Percentiles rank a stretch among this genome's conserved stretches.
Evolutionary conservation across 2,113 vertebrate species (phyloP).

Genomic region (Odocoileus virginianus): DNA sequence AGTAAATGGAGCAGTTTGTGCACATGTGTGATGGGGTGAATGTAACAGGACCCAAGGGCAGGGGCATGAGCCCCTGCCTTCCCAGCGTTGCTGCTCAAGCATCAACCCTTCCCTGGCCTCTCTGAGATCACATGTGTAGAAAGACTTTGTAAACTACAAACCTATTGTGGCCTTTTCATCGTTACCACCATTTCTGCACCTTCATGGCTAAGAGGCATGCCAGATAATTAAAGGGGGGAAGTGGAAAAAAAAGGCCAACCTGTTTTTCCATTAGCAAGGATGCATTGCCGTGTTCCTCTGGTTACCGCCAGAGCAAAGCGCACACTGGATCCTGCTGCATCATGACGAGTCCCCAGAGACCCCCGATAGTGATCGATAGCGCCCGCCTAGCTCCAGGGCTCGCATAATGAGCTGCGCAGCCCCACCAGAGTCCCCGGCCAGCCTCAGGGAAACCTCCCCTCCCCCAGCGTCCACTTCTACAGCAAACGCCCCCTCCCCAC

Average conservation of each 20-base stretch:
- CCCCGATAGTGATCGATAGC: constrained; percentile 69
- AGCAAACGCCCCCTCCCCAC: neutral
- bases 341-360: constrained; percentile 49
- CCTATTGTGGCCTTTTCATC: neutral
- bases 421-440: constrained; percentile 43
- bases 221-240: neutral
- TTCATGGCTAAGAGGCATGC: neutral
- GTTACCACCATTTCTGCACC: neutral
- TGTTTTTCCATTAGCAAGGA: constrained; percentile 1
- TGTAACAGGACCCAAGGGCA: neutral
- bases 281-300: neutral
- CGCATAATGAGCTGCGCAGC: constrained; percentile 56
- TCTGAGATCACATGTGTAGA: neutral
- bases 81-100: neutral
- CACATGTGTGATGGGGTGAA: neutral
- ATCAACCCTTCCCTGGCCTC: neutral
- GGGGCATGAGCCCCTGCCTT: neutral
- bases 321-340: constrained; percentile 9
- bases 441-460: constrained; percentile 52
- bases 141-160: neutral
- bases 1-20: neutral
- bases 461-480: constrained; percentile 51
- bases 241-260: neutral
- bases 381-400: constrained; percentile 27
- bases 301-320: neutral